A percentile compares a stretch with the other conserved stretches of the same genome.
Conservation (phyloP, 2,888 invertebrate genomes). For the Anthrax anthrax region DNA sequence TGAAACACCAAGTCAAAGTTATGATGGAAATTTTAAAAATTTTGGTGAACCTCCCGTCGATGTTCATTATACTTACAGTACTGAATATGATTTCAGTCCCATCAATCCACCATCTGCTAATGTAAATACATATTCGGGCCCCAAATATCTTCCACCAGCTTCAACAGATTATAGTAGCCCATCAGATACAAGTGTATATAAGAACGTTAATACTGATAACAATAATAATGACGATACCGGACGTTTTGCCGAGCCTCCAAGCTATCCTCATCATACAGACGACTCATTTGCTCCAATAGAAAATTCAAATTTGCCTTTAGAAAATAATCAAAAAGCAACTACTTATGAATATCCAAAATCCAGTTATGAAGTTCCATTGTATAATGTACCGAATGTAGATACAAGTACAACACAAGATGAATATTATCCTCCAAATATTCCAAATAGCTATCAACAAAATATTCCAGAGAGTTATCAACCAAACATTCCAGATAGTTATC, state of each 20-base stretch:
- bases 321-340: conserved; percentile 23
- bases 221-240: conserved; percentile 1
- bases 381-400: conserved; percentile 27
- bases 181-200: background rate
- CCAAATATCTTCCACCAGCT: conserved; percentile 1
- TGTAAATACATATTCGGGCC: background rate
- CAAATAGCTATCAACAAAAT: conserved; percentile 13
- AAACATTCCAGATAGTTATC: conserved; percentile 10
- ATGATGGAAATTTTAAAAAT: background rate
- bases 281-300: background rate
- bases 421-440: conserved; percentile 23
- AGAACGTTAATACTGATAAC: background rate
- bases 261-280: conserved; percentile 5
- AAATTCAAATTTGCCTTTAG: conserved; percentile 22
- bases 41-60: background rate
- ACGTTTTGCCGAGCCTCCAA: conserved; percentile 26
- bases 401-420: conserved; percentile 20
- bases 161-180: background rate
- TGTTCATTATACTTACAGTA: background rate
- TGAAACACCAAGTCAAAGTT: background rate
- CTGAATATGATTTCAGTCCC: background rate
- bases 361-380: conserved; percentile 33
- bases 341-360: conserved; percentile 29
- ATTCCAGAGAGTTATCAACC: conserved; percentile 9
- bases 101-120: background rate